phyloP scores from a whole-genome alignment of 1,140 invertebrate genomes.

The Cataglyphis hispanica region DNA sequence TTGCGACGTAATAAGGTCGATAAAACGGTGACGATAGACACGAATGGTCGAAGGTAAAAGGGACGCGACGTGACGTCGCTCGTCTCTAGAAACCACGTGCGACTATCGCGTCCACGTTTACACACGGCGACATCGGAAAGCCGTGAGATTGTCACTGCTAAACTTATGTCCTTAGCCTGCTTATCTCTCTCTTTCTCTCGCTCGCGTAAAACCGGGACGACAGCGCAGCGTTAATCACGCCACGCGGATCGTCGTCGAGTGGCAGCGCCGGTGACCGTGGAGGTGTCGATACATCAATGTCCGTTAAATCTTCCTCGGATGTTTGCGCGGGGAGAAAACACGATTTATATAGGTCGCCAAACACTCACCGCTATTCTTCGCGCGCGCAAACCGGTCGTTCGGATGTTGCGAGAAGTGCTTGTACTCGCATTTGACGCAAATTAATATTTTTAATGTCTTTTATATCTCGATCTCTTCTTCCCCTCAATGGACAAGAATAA shows the following conservation, averaged over 20 bases:
- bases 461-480: neutral
- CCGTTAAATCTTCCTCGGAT: conserved; percentile 73
- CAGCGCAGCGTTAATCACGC: conserved; percentile 77
- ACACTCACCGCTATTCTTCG: conserved; percentile 46
- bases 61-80: conserved; percentile 36
- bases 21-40: conserved; percentile 58
- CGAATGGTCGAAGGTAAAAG: conserved; percentile 45
- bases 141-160: conserved; percentile 65
- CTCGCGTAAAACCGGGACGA: conserved; percentile 20
- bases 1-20: conserved; percentile 71
- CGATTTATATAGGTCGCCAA: conserved; percentile 74
- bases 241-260: conserved; percentile 62
- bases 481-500: neutral
- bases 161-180: conserved; percentile 55
- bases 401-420: neutral
- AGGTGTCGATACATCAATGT: conserved; percentile 79
- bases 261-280: conserved; percentile 1
- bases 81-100: conserved; percentile 26
- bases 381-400: conserved; percentile 13
- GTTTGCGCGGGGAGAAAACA: conserved; percentile 31
- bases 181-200: neutral
- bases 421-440: neutral
- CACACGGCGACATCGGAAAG: conserved; percentile 45
- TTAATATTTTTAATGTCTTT: neutral
- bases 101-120: conserved; percentile 42